Evolutionary conservation across 2,797 vertebrate genomes (phyloP).

Genomic region (Perodicticus potto): DNA sequence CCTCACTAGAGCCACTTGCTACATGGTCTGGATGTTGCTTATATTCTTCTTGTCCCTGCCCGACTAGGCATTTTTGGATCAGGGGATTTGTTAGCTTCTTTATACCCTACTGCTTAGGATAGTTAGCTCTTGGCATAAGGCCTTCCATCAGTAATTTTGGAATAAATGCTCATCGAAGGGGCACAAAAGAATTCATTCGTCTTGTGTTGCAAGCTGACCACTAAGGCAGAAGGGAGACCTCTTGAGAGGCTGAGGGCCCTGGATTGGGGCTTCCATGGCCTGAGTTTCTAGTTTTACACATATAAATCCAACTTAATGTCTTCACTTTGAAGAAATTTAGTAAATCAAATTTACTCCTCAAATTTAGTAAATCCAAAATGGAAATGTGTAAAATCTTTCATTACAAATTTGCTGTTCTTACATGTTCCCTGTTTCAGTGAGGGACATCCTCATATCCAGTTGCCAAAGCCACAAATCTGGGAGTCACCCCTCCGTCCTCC

Average conservation of each 20-base stretch:
- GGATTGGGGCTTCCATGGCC: not conserved
- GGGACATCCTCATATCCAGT: not conserved
- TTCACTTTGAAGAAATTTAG: not conserved
- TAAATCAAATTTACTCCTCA: not conserved
- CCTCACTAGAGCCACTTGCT: not conserved
- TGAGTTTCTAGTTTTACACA: not conserved
- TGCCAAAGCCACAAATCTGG: not conserved
- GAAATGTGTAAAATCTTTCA: not conserved
- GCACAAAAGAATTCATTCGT: not conserved
- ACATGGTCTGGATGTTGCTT: not conserved
- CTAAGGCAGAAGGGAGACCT: not conserved
- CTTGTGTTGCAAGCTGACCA: not conserved
- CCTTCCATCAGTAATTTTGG: not conserved
- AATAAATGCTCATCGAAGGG: not conserved
- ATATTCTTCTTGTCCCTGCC: not conserved
- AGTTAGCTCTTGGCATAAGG: not conserved
- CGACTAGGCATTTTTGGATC: not conserved
- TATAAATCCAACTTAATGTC: too few relatives aligned
- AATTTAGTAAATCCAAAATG: not conserved
- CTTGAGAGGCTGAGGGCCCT: not conserved
- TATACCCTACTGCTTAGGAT: not conserved
- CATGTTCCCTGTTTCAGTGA: not conserved
- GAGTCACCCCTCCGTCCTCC: not conserved
- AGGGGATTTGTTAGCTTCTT: not conserved
- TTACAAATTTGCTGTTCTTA: not conserved